Conservation (phyloP, 2,797 vertebrate genomes). For the Hirundo rustica region DNA sequence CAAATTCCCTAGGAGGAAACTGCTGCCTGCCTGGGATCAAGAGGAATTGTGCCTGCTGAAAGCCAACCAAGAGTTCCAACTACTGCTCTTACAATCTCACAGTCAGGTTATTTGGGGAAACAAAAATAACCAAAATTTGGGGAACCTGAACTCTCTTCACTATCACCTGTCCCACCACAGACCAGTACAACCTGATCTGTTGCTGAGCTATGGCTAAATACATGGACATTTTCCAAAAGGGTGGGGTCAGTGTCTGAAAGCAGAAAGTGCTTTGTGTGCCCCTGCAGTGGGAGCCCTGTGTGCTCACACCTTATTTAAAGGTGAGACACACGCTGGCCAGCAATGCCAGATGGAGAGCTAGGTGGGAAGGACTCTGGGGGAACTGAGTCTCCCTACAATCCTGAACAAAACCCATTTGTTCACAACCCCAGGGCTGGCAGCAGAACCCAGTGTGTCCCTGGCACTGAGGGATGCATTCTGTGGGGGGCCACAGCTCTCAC, state of each 20-base stretch:
- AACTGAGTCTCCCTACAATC: neutral
- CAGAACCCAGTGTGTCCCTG: neutral
- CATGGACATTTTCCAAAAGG: neutral
- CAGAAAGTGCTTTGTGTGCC: neutral
- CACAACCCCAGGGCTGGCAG: neutral
- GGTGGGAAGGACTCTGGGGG: neutral
- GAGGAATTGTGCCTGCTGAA: neutral
- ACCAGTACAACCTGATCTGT: neutral
- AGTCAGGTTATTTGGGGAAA: neutral
- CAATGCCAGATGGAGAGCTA: neutral
- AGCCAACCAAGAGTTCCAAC: neutral
- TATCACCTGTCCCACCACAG: neutral
- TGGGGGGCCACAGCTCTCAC: neutral
- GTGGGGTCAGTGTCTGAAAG: neutral
- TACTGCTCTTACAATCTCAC: neutral
- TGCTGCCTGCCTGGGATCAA: neutral
- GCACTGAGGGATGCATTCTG: neutral
- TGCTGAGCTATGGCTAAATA: neutral
- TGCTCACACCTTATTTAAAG: neutral
- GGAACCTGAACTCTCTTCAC: fast-evolving
- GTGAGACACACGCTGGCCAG: neutral
- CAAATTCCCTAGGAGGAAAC: neutral
- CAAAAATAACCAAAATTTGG: neutral
- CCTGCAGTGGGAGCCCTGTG: neutral
- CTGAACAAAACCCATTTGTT: neutral